Evolutionary conservation across 2,113 vertebrate genomes (phyloP).

Genomic region (Trichechus manatus): DNA sequence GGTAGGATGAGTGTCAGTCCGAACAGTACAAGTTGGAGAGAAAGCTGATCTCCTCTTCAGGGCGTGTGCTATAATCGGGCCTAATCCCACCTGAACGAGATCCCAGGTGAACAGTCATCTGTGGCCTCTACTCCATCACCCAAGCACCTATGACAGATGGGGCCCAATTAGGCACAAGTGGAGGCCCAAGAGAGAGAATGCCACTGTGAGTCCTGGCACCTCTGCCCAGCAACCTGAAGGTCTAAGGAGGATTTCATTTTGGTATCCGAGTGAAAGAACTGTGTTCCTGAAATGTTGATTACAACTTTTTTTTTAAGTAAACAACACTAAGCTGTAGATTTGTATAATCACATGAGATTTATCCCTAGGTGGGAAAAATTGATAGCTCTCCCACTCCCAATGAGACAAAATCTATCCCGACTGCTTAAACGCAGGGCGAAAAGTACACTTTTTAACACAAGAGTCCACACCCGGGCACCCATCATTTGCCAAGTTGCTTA

Average conservation of each 20-base stretch:
- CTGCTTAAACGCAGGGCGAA: background rate
- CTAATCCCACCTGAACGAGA: background rate
- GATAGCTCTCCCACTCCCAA: background rate
- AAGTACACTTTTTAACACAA: background rate
- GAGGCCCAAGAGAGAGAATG: background rate
- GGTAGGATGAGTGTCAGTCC: background rate
- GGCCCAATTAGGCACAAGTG: background rate
- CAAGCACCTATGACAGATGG: background rate
- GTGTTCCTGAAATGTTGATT: background rate
- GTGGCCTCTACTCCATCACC: background rate
- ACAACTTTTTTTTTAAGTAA: background rate
- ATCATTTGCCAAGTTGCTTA: slow-evolving; percentile 40
- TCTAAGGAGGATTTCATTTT: background rate
- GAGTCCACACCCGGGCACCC: background rate
- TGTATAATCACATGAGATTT: background rate
- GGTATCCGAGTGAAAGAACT: background rate
- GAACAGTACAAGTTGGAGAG: background rate
- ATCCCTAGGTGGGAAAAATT: background rate
- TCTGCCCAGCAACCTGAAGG: background rate
- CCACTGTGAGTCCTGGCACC: background rate
- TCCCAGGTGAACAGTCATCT: background rate
- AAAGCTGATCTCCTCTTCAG: background rate
- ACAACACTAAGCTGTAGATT: background rate
- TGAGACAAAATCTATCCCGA: background rate
- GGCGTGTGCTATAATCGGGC: background rate